phyloP scores from a whole-genome alignment of 2,888 invertebrate species.

The Pterobdella sp. region DNA sequence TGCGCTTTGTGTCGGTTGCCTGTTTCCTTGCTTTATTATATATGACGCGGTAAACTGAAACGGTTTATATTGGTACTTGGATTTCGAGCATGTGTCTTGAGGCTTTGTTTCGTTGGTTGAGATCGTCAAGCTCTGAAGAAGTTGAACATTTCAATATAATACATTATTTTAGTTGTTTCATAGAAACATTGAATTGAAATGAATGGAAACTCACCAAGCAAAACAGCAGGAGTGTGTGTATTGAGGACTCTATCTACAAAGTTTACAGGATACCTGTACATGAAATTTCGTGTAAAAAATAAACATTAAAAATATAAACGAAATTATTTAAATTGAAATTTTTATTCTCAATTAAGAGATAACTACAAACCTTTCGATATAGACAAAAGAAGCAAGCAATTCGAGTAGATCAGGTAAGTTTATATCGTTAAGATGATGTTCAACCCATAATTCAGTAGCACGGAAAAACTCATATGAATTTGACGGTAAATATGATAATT shows the following conservation, averaged over 20 bases:
- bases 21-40: too few species aligned
- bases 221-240: slow-evolving; percentile 58
- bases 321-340: too few species aligned
- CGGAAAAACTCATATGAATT: slow-evolving; percentile 58
- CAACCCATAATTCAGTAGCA: slow-evolving; percentile 56
- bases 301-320: background rate
- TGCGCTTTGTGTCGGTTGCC: too few species aligned
- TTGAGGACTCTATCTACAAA: slow-evolving; percentile 59
- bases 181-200: too few species aligned
- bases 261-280: slow-evolving; percentile 55
- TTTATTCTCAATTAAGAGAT: background rate
- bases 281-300: background rate
- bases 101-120: background rate
- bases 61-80: slow-evolving; percentile 29
- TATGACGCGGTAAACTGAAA: slow-evolving; percentile 50
- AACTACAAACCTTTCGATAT: slow-evolving; percentile 54
- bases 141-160: too few species aligned
- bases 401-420: slow-evolving; percentile 54
- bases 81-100: slow-evolving; percentile 41
- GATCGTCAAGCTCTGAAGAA: background rate
- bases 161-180: too few species aligned
- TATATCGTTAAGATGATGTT: slow-evolving; percentile 58
- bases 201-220: slow-evolving; percentile 54
- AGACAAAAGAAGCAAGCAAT: slow-evolving; percentile 61
- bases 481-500: slow-evolving; percentile 57